These are phyloP conservation scores for Tachina grossa DNA, from an alignment of 2,888 invertebrate species.

Conservation along the genomic window DNA sequence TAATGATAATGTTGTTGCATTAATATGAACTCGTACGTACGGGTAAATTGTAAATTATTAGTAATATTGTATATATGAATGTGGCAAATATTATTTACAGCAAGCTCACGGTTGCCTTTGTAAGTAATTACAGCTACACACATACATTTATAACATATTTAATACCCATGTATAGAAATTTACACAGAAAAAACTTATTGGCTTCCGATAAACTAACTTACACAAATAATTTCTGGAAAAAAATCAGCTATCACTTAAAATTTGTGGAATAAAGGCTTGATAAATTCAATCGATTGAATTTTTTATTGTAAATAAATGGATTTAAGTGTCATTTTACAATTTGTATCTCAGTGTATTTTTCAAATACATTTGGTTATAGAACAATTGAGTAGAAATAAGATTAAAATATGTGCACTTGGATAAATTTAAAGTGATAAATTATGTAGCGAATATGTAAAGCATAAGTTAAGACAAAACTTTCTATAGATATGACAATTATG, in stretches of 20 bases:
- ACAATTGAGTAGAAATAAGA: slow-evolving; percentile 47
- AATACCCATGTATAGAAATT: no score
- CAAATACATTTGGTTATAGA: slow-evolving; percentile 23
- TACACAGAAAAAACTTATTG: no score
- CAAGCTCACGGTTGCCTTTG: no score
- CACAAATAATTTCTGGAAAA: no score
- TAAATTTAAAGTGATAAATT: slow-evolving; percentile 41
- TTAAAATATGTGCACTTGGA: slow-evolving; percentile 28
- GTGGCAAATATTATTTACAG: slow-evolving; percentile 10
- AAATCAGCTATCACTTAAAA: no score
- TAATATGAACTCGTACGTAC: neutral
- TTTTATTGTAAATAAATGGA: no score
- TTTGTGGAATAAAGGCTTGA: no score
- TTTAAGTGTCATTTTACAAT: no score
- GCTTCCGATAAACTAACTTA: no score
- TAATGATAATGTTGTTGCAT: neutral
- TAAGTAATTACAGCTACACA: no score
- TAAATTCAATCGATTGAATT: no score
- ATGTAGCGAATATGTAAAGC: slow-evolving; percentile 20
- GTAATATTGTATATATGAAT: neutral
- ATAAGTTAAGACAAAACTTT: slow-evolving; percentile 8
- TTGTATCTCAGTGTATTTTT: neutral
- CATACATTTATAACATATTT: no score
- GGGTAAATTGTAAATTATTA: neutral
- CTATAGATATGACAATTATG: slow-evolving; percentile 10